phyloP scores from a whole-genome alignment of 2,888 invertebrate genomes.

The Hirtodrosophila duncani region DNA sequence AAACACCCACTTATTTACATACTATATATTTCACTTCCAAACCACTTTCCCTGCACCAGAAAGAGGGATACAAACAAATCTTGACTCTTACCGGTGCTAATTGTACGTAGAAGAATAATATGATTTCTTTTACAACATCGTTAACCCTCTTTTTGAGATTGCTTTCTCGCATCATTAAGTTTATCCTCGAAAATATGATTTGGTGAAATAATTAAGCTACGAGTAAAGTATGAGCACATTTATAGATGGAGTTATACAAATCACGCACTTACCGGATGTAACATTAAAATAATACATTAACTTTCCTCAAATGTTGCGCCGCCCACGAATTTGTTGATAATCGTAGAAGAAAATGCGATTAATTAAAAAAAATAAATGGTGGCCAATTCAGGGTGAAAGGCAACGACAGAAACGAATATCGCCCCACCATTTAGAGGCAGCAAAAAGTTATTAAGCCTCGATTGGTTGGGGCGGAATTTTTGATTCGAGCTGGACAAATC shows the following conservation, averaged over 20 bases:
- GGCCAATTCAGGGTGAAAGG: too few relatives aligned
- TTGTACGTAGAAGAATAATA: neutral
- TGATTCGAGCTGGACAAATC: conserved; percentile 32
- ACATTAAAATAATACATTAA: conserved; percentile 70
- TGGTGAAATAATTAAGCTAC: conserved; percentile 20
- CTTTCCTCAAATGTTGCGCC: conserved; percentile 60
- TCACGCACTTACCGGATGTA: conserved; percentile 62
- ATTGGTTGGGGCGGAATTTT: conserved; percentile 10
- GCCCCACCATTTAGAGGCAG: too few relatives aligned
- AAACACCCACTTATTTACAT: too few relatives aligned
- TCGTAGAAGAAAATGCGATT: conserved; percentile 44
- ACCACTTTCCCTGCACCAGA: too few relatives aligned
- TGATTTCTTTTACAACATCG: too few relatives aligned
- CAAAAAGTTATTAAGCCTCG: neutral
- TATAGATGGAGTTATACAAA: conserved; percentile 32
- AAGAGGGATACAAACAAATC: too few relatives aligned
- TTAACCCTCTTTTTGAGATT: too few relatives aligned
- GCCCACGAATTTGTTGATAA: conserved; percentile 38
- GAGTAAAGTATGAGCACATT: conserved; percentile 10
- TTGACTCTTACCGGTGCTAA: too few relatives aligned
- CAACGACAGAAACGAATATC: too few relatives aligned
- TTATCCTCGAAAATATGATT: too few relatives aligned
- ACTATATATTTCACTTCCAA: too few relatives aligned
- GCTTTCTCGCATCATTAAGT: too few relatives aligned
- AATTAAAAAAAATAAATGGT: conserved; percentile 22